phyloP scores from a whole-genome alignment of 2,888 invertebrate species.

The Pseudoips prasinana region DNA sequence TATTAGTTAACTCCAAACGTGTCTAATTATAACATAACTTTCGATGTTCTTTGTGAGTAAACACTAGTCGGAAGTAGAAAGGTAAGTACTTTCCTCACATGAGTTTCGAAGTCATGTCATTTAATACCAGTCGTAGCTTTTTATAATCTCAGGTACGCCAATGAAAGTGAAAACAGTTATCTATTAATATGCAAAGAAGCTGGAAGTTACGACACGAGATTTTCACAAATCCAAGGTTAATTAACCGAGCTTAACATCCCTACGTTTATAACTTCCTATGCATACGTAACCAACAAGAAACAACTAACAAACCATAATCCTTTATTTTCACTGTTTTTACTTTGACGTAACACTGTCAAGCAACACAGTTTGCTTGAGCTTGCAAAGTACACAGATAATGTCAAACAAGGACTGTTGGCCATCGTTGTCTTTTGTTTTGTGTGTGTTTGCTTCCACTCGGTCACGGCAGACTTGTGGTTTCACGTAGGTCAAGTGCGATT shows the following conservation, averaged over 20 bases:
- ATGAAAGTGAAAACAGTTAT: too few species aligned
- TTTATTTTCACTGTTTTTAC: slow-evolving; percentile 21
- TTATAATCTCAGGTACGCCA: too few species aligned
- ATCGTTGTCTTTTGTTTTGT: slow-evolving; percentile 56
- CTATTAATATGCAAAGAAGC: too few species aligned
- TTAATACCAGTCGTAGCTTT: too few species aligned
- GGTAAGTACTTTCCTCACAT: too few species aligned
- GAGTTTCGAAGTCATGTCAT: too few species aligned
- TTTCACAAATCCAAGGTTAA: background rate
- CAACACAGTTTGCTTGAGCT: slow-evolving; percentile 47
- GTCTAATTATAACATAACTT: too few species aligned
- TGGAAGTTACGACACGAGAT: background rate
- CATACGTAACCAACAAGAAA: slow-evolving; percentile 10
- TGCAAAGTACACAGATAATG: slow-evolving; percentile 63
- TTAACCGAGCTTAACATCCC: slow-evolving; percentile 1
- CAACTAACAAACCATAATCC: too few species aligned
- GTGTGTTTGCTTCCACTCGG: slow-evolving; percentile 59
- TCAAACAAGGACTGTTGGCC: slow-evolving; percentile 49
- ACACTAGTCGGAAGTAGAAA: too few species aligned
- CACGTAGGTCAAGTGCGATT: slow-evolving; percentile 62
- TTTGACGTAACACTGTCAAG: slow-evolving; percentile 41
- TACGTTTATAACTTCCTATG: slow-evolving; percentile 4
- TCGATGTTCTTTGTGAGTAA: too few species aligned
- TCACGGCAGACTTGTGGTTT: slow-evolving; percentile 76
- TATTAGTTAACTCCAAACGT: too few species aligned